These are phyloP conservation scores for Microcebus ravelobensis DNA, from an alignment of 2,113 vertebrate genomes.

Conservation along the genomic window DNA sequence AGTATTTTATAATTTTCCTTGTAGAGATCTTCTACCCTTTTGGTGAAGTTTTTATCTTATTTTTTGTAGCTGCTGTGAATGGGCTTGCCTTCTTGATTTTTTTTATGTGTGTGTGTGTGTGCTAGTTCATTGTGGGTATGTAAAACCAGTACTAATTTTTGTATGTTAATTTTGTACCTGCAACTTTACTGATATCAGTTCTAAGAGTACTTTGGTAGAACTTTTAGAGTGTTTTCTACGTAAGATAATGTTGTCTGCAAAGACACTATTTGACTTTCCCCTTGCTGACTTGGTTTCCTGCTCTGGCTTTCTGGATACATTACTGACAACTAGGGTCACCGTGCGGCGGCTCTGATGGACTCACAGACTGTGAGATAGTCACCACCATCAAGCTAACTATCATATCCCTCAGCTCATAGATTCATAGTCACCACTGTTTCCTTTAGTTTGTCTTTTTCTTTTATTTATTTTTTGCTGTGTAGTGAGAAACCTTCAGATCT, in stretches of 20 bases:
- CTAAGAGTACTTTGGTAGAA: neutral
- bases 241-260: neutral
- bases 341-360: neutral
- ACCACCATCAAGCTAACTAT: neutral
- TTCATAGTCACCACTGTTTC: neutral
- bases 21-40: too few species aligned
- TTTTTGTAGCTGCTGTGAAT: too few species aligned
- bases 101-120: too few species aligned
- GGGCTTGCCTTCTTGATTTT: too few species aligned
- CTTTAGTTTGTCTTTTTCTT: neutral
- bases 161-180: neutral
- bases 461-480: neutral
- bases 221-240: neutral
- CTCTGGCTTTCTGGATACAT: neutral
- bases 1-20: too few species aligned
- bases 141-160: too few species aligned
- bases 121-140: too few species aligned
- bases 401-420: neutral
- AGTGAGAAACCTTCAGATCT: too few species aligned
- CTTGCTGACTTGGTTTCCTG: neutral
- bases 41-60: too few species aligned
- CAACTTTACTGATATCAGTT: neutral
- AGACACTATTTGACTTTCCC: neutral
- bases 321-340: neutral
- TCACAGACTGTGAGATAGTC: neutral